These are phyloP conservation scores for Barbus barbus DNA, from an alignment of 2,113 vertebrate genomes.

Conservation along the genomic window DNA sequence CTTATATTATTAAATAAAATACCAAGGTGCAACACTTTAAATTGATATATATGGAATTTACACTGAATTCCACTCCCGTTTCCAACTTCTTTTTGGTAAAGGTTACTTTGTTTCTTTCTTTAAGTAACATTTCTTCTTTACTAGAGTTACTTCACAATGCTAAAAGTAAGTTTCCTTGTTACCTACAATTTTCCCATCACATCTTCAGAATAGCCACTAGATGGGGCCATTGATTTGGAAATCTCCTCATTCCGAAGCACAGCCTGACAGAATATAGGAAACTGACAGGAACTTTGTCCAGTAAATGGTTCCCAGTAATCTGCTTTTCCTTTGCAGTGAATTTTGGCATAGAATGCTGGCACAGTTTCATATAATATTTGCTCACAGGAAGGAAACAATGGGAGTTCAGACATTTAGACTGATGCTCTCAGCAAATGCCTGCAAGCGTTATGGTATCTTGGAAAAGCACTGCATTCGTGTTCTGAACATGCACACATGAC, in stretches of 20 bases:
- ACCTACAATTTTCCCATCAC: not conserved
- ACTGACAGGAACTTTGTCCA: constrained; percentile 9
- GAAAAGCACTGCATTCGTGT: constrained; percentile 30
- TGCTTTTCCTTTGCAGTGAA: constrained; percentile 1
- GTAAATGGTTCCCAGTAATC: not conserved
- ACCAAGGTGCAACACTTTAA: not conserved
- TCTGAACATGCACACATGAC: constrained; percentile 48
- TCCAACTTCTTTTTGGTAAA: not conserved
- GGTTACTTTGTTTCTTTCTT: not conserved
- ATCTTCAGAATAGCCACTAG: constrained; percentile 22
- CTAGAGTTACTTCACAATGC: too few species aligned
- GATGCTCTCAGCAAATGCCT: constrained; percentile 2
- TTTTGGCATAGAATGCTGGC: constrained; percentile 32
- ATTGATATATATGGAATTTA: constrained; percentile 15
- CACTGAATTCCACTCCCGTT: not conserved
- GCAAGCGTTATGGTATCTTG: not conserved
- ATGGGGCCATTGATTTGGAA: constrained; percentile 30
- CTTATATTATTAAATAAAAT: too few species aligned
- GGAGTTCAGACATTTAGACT: not conserved
- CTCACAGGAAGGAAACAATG: constrained; percentile 11
- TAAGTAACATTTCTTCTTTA: not conserved
- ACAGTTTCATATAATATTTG: not conserved
- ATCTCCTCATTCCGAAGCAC: not conserved
- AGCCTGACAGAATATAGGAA: not conserved
- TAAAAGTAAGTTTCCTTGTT: too few species aligned